Conservation (phyloP, 2,113 vertebrate genomes). For the Abramis brama region DNA sequence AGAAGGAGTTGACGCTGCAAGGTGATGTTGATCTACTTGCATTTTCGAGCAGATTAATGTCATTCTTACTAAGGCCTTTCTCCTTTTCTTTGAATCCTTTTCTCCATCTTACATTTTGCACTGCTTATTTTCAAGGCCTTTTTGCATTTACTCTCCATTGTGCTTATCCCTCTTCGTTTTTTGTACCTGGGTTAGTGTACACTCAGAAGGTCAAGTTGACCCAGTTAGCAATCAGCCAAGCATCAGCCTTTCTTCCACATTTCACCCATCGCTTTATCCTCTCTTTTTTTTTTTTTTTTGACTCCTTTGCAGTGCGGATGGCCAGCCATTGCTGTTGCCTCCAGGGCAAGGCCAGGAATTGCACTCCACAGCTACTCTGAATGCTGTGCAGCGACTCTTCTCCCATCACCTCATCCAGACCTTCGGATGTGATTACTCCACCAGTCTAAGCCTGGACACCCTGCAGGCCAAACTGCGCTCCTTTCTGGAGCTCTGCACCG, state of each 20-base stretch:
- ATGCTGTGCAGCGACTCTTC: constrained; percentile 93
- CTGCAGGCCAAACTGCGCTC: constrained; percentile 86
- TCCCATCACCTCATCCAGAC: constrained; percentile 95
- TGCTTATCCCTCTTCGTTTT: background rate
- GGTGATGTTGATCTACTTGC: background rate
- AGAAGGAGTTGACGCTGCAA: background rate
- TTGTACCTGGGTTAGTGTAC: background rate
- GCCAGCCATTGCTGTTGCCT: constrained; percentile 88
- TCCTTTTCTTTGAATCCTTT: background rate
- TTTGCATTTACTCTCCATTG: background rate
- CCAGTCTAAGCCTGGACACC: constrained; percentile 87
- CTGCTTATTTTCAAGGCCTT: background rate
- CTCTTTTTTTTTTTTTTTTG: background rate
- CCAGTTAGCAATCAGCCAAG: constrained; percentile 8
- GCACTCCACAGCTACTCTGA: constrained; percentile 91
- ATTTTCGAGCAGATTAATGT: background rate
- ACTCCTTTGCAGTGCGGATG: constrained; percentile 77
- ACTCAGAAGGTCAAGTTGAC: background rate
- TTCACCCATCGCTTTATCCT: constrained; percentile 7
- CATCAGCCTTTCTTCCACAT: background rate
- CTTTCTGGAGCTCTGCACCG: constrained; percentile 92
- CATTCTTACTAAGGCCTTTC: background rate
- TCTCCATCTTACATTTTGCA: background rate
- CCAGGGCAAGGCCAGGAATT: constrained; percentile 89
- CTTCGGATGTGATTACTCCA: constrained; percentile 96